phyloP scores from a whole-genome alignment of 1,140 invertebrate genomes.

The Drosophila bocki region DNA sequence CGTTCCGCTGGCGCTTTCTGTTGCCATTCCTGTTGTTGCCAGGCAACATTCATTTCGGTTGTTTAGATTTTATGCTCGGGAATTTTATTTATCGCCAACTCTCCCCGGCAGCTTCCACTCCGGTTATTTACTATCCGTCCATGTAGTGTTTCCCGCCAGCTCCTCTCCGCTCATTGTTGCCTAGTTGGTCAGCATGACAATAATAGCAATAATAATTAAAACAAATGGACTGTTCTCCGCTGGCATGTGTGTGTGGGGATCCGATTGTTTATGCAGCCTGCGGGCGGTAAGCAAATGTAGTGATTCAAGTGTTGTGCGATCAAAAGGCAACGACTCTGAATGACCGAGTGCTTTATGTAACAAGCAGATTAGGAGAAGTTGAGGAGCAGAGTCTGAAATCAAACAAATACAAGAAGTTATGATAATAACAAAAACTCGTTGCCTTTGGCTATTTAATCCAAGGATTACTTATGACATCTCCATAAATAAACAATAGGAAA shows the following conservation, averaged over 20 bases:
- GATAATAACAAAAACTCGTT: neutral
- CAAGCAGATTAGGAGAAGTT: neutral
- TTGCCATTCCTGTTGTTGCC: conserved; percentile 40
- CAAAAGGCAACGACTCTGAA: conserved; percentile 7
- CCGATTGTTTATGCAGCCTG: conserved; percentile 28
- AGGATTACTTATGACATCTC: conserved; percentile 2
- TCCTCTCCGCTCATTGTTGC: conserved; percentile 29
- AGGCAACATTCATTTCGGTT: conserved; percentile 78
- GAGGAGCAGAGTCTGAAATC: neutral
- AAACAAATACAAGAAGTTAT: neutral
- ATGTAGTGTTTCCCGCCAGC: conserved; percentile 16
- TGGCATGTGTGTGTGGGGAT: conserved; percentile 31
- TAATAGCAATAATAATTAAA: conserved; percentile 70
- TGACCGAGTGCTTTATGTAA: conserved; percentile 4
- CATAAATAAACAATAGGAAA: neutral
- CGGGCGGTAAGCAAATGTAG: conserved; percentile 11
- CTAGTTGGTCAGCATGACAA: conserved; percentile 51
- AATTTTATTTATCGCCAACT: conserved; percentile 72
- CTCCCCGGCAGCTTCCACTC: conserved; percentile 41
- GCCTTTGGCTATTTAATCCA: conserved; percentile 2
- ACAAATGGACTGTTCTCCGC: conserved; percentile 56
- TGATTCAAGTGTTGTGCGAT: conserved; percentile 15
- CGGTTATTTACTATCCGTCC: conserved; percentile 25
- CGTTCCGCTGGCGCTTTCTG: conserved; percentile 27
- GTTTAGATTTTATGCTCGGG: conserved; percentile 77